A percentile compares a stretch with the other conserved stretches of the same genome.
Evolutionary conservation across 2,113 vertebrate species (phyloP).

Genomic region (Cynoglossus semilaevis): DNA sequence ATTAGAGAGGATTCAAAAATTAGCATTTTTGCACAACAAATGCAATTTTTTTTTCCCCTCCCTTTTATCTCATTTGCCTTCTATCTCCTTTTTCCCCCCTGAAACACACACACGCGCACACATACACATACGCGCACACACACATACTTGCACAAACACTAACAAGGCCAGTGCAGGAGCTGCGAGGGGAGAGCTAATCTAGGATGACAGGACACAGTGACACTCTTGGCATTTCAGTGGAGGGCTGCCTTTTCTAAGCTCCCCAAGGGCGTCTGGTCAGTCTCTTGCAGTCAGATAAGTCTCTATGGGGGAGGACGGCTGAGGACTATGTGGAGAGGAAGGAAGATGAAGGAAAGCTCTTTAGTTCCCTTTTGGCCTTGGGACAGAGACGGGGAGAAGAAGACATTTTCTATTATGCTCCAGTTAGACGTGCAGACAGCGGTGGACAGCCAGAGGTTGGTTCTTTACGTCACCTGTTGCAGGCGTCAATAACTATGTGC

Average conservation of each 20-base stretch:
- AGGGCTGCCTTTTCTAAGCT: slow-evolving; percentile 57
- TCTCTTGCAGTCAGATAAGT: slow-evolving; percentile 57
- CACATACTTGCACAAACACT: slow-evolving; percentile 35
- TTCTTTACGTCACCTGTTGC: slow-evolving; percentile 11
- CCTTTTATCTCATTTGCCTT: slow-evolving; percentile 27
- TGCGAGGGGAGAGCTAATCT: slow-evolving; percentile 61
- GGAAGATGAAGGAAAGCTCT: slow-evolving; percentile 38
- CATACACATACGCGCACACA: slow-evolving; percentile 10
- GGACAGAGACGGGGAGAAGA: slow-evolving; percentile 17
- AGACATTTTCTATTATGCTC: slow-evolving; percentile 29
- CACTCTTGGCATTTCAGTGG: slow-evolving; percentile 74
- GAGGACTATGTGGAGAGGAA: slow-evolving; percentile 30
- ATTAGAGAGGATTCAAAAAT: slow-evolving; percentile 23
- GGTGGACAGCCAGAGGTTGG: slow-evolving; percentile 4
- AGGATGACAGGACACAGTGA: slow-evolving; percentile 72
- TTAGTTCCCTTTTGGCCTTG: slow-evolving; percentile 38
- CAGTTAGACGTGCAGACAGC: slow-evolving; percentile 17
- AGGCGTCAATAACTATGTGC: neutral
- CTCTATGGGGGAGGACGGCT: slow-evolving; percentile 41
- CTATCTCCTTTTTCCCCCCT: slow-evolving; percentile 13
- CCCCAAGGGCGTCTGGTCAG: slow-evolving; percentile 59
- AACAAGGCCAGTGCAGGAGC: slow-evolving; percentile 60
- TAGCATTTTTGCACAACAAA: slow-evolving; percentile 25
- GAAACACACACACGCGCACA: slow-evolving; percentile 26
- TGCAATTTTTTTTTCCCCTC: slow-evolving; percentile 30